Conservation (phyloP, 2,888 invertebrate genomes). For the Cordylochernes scorpioides region DNA sequence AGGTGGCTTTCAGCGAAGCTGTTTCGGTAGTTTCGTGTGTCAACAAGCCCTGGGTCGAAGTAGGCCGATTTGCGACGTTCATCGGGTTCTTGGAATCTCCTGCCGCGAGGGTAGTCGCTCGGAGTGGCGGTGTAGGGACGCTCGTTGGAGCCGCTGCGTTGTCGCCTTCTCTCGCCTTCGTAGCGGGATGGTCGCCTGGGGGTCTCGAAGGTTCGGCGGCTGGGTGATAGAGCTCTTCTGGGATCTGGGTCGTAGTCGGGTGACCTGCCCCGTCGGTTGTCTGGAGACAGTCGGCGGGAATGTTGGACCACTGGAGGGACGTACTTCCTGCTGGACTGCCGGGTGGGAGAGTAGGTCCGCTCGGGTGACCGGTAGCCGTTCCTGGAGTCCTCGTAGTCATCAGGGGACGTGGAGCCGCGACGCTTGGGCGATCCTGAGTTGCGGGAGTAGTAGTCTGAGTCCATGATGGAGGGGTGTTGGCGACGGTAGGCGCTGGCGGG, state of each 20-base stretch:
- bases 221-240: slow-evolving; percentile 6
- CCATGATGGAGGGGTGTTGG: too few relatives aligned
- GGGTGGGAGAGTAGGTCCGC: too few relatives aligned
- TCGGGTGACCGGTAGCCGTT: too few relatives aligned
- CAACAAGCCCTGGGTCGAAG: slow-evolving; percentile 5
- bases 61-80: slow-evolving; percentile 11
- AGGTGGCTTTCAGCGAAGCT: slow-evolving; percentile 11
- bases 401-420: too few relatives aligned
- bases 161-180: slow-evolving; percentile 4
- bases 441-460: too few relatives aligned
- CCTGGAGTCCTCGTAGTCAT: too few relatives aligned
- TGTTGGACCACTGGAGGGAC: too few relatives aligned
- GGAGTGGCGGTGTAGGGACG: slow-evolving; percentile 7
- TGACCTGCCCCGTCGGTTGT: slow-evolving; percentile 4
- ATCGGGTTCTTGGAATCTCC: slow-evolving; percentile 8
- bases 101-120: slow-evolving; percentile 3
- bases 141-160: slow-evolving; percentile 7
- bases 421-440: too few relatives aligned
- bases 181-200: slow-evolving; percentile 5
- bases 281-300: too few relatives aligned
- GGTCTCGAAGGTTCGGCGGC: slow-evolving; percentile 5
- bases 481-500: too few relatives aligned
- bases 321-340: too few relatives aligned
- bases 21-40: too few relatives aligned
- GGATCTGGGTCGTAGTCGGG: slow-evolving; percentile 4